Conservation (phyloP, 2,797 vertebrate genomes). For the Kryptolebias ocellatus region DNA sequence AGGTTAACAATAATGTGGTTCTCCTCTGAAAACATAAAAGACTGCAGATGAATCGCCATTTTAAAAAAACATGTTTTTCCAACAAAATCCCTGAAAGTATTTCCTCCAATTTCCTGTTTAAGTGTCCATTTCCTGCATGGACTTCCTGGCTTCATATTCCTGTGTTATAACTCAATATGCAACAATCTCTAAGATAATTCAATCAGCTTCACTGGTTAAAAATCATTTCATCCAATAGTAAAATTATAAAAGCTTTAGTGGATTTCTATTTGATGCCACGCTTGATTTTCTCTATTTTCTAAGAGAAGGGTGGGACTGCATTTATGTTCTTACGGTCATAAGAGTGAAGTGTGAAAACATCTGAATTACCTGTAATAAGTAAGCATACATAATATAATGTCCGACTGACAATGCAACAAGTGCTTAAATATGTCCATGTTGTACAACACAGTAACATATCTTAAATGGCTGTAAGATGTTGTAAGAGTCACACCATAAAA, state of each 20-base stretch:
- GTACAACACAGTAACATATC: constrained; percentile 24
- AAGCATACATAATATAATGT: neutral
- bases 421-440: constrained; percentile 12
- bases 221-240: too few relatives aligned
- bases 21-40: neutral
- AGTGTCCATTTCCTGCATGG: constrained; percentile 52
- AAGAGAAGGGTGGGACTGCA: neutral
- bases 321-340: neutral
- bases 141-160: constrained; percentile 37
- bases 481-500: constrained; percentile 29
- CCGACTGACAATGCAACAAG: neutral
- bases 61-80: constrained; percentile 7
- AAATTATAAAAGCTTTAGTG: too few relatives aligned
- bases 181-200: constrained; percentile 6
- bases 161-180: constrained; percentile 14
- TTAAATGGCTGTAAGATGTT: constrained; percentile 42
- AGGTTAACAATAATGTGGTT: neutral
- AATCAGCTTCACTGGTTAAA: neutral
- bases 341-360: too few relatives aligned
- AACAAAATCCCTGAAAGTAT: constrained; percentile 12
- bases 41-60: neutral
- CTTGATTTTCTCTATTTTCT: constrained; percentile 3
- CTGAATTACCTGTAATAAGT: neutral
- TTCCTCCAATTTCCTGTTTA: constrained; percentile 53
- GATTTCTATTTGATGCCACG: neutral